Conservation (phyloP, 2,888 invertebrate species). For the Osedax frankpressi region DNA sequence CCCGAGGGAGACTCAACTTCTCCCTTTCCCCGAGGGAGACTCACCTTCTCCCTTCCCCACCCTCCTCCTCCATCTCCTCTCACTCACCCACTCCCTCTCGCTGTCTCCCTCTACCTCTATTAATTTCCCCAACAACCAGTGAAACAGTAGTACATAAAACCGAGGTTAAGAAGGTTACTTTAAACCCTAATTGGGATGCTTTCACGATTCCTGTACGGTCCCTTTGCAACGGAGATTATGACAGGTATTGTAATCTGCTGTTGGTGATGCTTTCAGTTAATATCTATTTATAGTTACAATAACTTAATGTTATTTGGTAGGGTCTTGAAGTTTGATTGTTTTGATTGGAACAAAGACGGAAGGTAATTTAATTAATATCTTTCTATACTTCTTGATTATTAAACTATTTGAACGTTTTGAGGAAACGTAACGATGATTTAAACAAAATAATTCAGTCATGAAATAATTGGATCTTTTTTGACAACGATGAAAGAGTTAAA, state of each 20-base stretch:
- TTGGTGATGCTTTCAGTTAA: too few relatives aligned
- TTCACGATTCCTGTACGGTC: slow-evolving; percentile 48
- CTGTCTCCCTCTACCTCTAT: too few relatives aligned
- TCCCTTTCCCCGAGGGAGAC: too few relatives aligned
- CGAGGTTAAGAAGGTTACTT: slow-evolving; percentile 50
- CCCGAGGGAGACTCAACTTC: too few relatives aligned
- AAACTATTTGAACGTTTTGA: background rate
- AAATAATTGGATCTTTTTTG: slow-evolving; percentile 49
- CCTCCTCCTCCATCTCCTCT: too few relatives aligned
- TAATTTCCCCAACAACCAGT: too few relatives aligned
- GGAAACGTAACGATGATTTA: background rate
- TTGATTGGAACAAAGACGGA: slow-evolving; percentile 50
- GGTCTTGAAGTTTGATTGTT: slow-evolving; percentile 49
- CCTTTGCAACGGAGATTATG: slow-evolving; percentile 51
- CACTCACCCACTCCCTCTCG: too few relatives aligned
- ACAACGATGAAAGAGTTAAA: slow-evolving; percentile 48
- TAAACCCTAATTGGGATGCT: slow-evolving; percentile 51
- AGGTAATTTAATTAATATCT: slow-evolving; percentile 31
- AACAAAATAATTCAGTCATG: slow-evolving; percentile 32
- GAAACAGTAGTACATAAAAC: slow-evolving; percentile 51
- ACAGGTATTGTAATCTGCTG: too few relatives aligned
- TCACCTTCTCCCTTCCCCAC: too few relatives aligned
- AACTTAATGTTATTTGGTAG: slow-evolving; percentile 30
- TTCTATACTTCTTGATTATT: background rate
- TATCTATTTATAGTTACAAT: too few relatives aligned